A percentile compares a stretch with the other conserved stretches of the same genome.
phyloP scores from a whole-genome alignment of 2,113 vertebrate species.

The Electrona antarctica region DNA sequence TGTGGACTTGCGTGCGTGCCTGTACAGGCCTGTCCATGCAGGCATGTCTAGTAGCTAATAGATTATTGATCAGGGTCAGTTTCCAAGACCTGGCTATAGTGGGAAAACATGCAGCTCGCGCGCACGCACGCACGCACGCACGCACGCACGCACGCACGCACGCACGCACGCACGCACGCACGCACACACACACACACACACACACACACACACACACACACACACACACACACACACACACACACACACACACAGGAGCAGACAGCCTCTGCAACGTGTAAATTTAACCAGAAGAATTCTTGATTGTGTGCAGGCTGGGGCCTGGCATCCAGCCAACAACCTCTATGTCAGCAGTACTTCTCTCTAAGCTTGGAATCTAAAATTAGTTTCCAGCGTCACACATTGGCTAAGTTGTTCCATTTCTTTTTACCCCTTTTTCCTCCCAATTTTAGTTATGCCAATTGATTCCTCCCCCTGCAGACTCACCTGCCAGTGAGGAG shows the following conservation, averaged over 20 bases:
- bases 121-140: slow-evolving; percentile 4
- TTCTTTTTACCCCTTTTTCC: too few species aligned
- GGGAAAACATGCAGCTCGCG: too few species aligned
- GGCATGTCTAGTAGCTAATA: slow-evolving; percentile 41
- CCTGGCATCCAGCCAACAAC: too few species aligned
- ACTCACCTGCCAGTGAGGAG: too few species aligned
- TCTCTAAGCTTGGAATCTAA: too few species aligned
- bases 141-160: slow-evolving; percentile 5
- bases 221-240: not conserved
- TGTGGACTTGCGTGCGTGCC: not conserved
- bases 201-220: too few species aligned
- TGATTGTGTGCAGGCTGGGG: too few species aligned
- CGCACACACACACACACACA: not conserved
- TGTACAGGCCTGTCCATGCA: not conserved
- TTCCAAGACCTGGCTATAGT: slow-evolving; percentile 1
- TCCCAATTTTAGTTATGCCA: too few species aligned
- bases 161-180: not conserved
- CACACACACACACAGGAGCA: not conserved
- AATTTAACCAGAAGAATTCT: slow-evolving; percentile 4
- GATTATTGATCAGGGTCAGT: slow-evolving; percentile 50
- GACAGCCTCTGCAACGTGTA: not conserved
- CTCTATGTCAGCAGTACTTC: too few species aligned
- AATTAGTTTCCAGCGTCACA: too few species aligned
- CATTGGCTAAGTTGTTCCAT: too few species aligned
- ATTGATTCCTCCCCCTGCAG: too few species aligned